Conservation (phyloP, 2,113 vertebrate genomes). For the Serinus canaria region DNA sequence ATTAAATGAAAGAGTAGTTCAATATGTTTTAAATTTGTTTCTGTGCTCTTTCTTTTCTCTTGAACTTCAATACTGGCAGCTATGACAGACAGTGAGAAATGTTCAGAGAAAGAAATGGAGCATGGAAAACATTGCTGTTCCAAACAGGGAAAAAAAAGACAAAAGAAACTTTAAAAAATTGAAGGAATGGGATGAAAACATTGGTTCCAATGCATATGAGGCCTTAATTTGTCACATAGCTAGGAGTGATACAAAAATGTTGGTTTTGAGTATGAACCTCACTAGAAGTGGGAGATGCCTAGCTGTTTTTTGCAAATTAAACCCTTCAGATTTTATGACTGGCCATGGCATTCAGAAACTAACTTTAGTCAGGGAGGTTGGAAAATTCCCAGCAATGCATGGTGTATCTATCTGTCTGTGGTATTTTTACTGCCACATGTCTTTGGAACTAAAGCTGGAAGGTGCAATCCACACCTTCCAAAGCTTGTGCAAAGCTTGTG, state of each 20-base stretch:
- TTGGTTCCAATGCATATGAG: neutral
- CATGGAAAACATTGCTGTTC: neutral
- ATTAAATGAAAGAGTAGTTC: neutral
- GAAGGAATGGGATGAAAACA: neutral
- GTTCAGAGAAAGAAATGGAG: neutral
- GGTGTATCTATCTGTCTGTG: neutral
- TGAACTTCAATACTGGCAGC: neutral
- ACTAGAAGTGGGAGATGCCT: neutral
- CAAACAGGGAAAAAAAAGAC: neutral
- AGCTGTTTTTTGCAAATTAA: neutral
- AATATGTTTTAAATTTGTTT: neutral
- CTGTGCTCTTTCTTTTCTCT: neutral
- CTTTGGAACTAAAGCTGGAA: neutral
- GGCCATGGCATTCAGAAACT: neutral
- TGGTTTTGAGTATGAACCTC: rapidly evolving
- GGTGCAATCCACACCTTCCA: neutral
- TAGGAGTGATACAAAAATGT: neutral
- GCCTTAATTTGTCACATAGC: neutral
- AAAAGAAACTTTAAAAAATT: neutral
- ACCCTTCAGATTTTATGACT: neutral
- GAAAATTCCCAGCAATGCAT: neutral
- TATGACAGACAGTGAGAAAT: neutral
- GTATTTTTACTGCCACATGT: neutral
- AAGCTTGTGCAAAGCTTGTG: rapidly evolving
- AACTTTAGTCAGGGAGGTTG: neutral